Evolutionary conservation across 2,113 vertebrate species (phyloP).

Genomic region (Leucopternis melanops): DNA sequence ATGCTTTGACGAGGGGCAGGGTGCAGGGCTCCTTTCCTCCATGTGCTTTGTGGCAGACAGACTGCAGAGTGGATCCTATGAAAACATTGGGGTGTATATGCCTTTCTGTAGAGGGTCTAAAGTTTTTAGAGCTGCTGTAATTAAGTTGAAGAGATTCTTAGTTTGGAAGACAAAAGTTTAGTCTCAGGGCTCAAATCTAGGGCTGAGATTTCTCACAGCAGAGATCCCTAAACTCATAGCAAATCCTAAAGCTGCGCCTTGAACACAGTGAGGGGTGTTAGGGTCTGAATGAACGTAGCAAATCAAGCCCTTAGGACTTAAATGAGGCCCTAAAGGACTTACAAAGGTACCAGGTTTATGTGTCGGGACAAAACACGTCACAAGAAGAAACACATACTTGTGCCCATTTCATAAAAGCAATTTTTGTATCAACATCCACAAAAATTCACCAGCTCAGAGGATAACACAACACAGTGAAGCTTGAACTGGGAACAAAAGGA

Average conservation of each 20-base stretch:
- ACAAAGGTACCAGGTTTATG: not conserved
- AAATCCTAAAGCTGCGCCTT: not conserved
- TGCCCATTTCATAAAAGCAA: not conserved
- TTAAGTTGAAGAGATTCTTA: not conserved
- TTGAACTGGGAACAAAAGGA: not conserved
- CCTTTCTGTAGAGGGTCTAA: not conserved
- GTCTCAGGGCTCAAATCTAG: not conserved
- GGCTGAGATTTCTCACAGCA: not conserved
- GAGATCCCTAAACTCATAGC: not conserved
- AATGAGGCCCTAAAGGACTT: not conserved
- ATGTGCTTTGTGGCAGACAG: not conserved
- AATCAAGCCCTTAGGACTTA: not conserved
- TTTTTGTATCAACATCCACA: not conserved
- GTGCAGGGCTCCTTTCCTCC: not conserved
- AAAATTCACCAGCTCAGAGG: not conserved
- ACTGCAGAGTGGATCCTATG: not conserved
- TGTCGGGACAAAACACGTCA: not conserved
- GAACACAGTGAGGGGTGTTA: not conserved
- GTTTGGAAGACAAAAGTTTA: not conserved
- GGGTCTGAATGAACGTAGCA: fast-evolving
- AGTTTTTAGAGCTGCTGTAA: not conserved
- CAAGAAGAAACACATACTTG: not conserved
- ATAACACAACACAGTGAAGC: not conserved
- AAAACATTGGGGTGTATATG: not conserved
- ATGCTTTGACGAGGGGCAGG: not conserved